phyloP scores from a whole-genome alignment of 2,797 vertebrate species.

The Micropoecilia bifurca region DNA sequence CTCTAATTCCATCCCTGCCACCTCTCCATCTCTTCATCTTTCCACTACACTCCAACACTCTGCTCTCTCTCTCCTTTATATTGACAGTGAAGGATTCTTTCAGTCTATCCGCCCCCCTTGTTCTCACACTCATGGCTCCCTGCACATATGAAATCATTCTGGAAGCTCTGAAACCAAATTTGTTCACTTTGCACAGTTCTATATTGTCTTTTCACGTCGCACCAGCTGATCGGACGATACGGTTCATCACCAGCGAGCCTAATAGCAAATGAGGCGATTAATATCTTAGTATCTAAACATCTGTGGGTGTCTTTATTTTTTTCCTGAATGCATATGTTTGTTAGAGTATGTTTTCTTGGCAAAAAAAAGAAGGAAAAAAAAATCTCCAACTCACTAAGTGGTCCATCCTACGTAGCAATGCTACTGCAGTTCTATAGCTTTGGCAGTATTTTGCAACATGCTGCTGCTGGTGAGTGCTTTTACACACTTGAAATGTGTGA shows the following conservation, averaged over 20 bases:
- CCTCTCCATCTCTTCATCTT: slow-evolving; percentile 45
- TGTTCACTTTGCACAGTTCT: slow-evolving; percentile 23
- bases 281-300: neutral
- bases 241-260: slow-evolving; percentile 19
- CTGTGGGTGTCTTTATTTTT: slow-evolving; percentile 21
- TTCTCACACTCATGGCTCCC: slow-evolving; percentile 42
- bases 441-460: slow-evolving; percentile 32
- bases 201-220: slow-evolving; percentile 5
- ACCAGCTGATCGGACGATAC: neutral
- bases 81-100: slow-evolving; percentile 70
- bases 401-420: slow-evolving; percentile 30
- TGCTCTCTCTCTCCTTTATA: slow-evolving; percentile 36
- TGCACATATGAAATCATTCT: slow-evolving; percentile 52
- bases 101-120: slow-evolving; percentile 37
- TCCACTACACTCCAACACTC: slow-evolving; percentile 28
- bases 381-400: slow-evolving; percentile 29
- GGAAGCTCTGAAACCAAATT: slow-evolving; percentile 38
- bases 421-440: slow-evolving; percentile 28
- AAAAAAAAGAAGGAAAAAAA: slow-evolving; percentile 15
- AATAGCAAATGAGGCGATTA: slow-evolving; percentile 2
- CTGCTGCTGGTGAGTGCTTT: slow-evolving; percentile 35
- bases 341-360: slow-evolving; percentile 21
- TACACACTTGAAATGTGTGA: slow-evolving; percentile 40
- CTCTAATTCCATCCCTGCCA: slow-evolving; percentile 61
- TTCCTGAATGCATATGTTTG: slow-evolving; percentile 20